Conservation (phyloP, 2,888 invertebrate genomes). For the Lepidocyrtoides sp. region DNA sequence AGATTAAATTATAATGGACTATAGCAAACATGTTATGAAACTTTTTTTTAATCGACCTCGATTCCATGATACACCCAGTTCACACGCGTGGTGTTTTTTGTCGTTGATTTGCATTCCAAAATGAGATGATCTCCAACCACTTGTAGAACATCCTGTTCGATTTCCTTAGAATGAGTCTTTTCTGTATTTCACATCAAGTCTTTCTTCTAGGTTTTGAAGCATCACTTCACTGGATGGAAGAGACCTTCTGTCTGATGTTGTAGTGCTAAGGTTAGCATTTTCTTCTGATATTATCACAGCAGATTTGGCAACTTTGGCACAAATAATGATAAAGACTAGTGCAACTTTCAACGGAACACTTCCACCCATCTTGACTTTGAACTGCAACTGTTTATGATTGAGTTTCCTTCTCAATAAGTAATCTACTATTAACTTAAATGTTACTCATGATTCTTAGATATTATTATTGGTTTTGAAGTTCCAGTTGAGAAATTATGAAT, state of each 20-base stretch:
- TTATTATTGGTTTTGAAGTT: no score
- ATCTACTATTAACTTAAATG: no score
- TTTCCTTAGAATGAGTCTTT: constrained; percentile 1
- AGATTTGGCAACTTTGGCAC: not conserved
- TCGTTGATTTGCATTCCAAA: constrained; percentile 30
- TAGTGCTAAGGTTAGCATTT: not conserved
- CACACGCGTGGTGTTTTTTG: not conserved
- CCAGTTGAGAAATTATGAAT: no score
- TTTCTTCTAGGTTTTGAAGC: not conserved
- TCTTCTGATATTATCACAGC: constrained; percentile 18
- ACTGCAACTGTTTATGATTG: no score
- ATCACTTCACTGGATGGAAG: no score
- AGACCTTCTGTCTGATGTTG: no score
- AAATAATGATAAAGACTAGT: not conserved
- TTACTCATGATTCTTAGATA: no score
- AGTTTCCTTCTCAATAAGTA: no score
- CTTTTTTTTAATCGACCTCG: not conserved
- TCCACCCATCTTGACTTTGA: not conserved
- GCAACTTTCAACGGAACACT: not conserved
- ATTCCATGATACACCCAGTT: constrained; percentile 56
- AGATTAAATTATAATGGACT: not conserved
- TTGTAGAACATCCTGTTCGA: constrained; percentile 42
- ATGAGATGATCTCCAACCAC: not conserved
- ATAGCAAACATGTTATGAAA: not conserved
- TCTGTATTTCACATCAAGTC: constrained; percentile 26